Conservation (phyloP, 2,888 invertebrate genomes). For the Opisthograptis luteolata region DNA sequence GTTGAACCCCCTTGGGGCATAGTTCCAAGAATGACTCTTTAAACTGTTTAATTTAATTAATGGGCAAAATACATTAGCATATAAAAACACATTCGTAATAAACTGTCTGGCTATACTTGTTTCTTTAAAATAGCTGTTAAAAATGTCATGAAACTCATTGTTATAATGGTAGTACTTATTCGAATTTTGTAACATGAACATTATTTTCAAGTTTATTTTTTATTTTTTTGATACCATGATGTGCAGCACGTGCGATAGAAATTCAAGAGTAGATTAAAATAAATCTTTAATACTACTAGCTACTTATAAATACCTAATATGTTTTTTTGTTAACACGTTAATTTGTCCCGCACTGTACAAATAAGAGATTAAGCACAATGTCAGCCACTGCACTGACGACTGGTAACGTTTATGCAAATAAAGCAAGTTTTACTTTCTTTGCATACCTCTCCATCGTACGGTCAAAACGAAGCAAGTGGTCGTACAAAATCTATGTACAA, state of each 20-base stretch:
- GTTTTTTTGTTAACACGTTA: not conserved
- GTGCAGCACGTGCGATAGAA: too few species aligned
- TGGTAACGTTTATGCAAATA: slow-evolving; percentile 51
- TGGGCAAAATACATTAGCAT: not conserved
- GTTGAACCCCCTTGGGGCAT: not conserved
- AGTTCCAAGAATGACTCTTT: not conserved
- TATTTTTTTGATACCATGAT: too few species aligned
- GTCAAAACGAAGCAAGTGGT: not conserved
- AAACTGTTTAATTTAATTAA: slow-evolving; percentile 3
- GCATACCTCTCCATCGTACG: slow-evolving; percentile 25
- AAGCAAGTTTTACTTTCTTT: slow-evolving; percentile 57
- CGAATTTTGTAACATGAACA: too few species aligned
- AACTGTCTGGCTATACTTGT: not conserved
- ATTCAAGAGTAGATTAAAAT: too few species aligned
- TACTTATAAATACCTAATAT: too few species aligned
- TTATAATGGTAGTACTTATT: too few species aligned
- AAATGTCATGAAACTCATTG: not conserved
- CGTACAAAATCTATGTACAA: too few species aligned
- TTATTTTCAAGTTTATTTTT: not conserved
- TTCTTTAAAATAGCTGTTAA: not conserved
- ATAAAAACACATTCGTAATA: not conserved
- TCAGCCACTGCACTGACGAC: slow-evolving; percentile 41
- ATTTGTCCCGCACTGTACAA: slow-evolving; percentile 29
- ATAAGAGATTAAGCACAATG: slow-evolving; percentile 55
- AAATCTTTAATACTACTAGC: too few species aligned